Evolutionary conservation across 2,888 invertebrate species (phyloP), one percentile per base, ranked within the genome.

Genomic region (Nasonovia ribisnigri): DNA sequence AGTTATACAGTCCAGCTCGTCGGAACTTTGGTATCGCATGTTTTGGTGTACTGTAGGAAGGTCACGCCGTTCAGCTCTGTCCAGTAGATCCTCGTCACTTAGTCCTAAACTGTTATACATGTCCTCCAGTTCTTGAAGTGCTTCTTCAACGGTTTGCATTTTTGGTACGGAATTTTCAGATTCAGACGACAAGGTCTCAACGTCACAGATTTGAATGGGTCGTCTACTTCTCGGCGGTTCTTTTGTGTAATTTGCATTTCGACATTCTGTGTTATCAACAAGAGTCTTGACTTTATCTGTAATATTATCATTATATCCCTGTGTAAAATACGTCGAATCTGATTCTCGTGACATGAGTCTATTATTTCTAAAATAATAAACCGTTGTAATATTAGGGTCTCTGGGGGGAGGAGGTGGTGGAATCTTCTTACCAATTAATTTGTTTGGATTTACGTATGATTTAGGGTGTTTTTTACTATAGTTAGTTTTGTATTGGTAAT

Each of bases 91-190:
- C 95, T 98, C 98, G 95, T 98, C 98, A 0, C 97, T 97, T 91
- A 98, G 96, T n/a, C 97, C 97, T 94, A 99, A 96, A 95, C 98
- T 98, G 95, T 98, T 98, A 95, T 98, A 98, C 95, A 99, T 98
- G n/a, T 98, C 97, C 96, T 99, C 98, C 93, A 99, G 96, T 96
- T 99, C 99, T 95, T 97, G 97, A 48, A 99, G 96, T 92, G 98
- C 98, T 95, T 98, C 98, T 95, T 98, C 98, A 84, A 98, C 96
- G 95, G 98, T 98, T 36, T 97, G 97, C 5, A 98, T 97, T 95
- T 97, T 97, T 42, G 94, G 94, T 43, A 87, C 92, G 26, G 94
- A 57, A 87, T 84, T 54, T 77, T 91, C 90, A 77, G 91, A 92
- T 86, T 92, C 87, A 77, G 94, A 92, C 84, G 91, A 84, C 43